These are phyloP conservation scores for Drosophila borealis DNA, from an alignment of 2,888 invertebrate species.

Conservation along the genomic window DNA sequence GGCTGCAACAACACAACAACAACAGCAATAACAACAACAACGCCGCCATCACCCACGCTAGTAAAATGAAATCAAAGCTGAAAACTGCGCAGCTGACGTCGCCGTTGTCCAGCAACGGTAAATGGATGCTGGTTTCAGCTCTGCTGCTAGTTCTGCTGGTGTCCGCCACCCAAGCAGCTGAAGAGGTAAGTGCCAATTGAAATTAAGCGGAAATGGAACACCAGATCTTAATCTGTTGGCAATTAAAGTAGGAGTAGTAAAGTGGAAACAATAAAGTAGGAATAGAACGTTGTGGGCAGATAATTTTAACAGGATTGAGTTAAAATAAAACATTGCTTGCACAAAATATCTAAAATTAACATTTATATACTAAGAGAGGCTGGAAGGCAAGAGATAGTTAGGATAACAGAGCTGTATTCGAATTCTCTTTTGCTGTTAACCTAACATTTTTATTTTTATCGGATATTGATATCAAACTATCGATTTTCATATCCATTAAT, in stretches of 20 bases:
- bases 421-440: no score
- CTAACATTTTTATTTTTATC: no score
- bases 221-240: background rate
- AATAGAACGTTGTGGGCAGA: no score
- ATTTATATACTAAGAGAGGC: no score
- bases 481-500: no score
- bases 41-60: conserved; percentile 38
- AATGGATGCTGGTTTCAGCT: conserved; percentile 53
- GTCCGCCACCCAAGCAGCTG: conserved; percentile 70
- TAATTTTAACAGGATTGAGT: no score
- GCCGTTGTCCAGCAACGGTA: conserved; percentile 45
- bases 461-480: no score
- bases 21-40: conserved; percentile 6
- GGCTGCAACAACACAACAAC: conserved; percentile 14
- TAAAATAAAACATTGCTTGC: no score
- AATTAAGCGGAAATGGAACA: conserved; percentile 24
- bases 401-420: no score
- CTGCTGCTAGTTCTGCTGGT: conserved; percentile 56
- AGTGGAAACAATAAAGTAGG: conserved; percentile 2
- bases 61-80: conserved; percentile 72
- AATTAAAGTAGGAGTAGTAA: conserved; percentile 4
- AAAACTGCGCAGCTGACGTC: conserved; percentile 53
- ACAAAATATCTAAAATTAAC: no score
- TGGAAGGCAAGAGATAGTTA: no score
- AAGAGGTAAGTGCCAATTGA: conserved; percentile 62